Percentiles rank a stretch among this genome's conserved stretches.
phyloP scores from a whole-genome alignment of 2,797 vertebrate species.

The Odontamblyopus lacepedii region DNA sequence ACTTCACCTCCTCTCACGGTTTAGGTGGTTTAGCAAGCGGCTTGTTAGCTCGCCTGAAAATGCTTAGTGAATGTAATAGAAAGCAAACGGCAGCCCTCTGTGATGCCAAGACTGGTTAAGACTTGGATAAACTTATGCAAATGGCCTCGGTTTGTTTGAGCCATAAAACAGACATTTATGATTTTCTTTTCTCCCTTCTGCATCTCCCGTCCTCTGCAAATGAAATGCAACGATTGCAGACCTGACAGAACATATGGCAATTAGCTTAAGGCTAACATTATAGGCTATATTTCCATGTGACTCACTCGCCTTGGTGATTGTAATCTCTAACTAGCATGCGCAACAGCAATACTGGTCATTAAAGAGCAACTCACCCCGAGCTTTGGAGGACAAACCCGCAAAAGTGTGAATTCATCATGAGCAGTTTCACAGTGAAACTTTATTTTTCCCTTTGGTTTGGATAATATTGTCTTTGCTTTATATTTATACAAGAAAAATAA shows the following conservation, averaged over 20 bases:
- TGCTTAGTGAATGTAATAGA: background rate
- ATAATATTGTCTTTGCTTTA: too few relatives aligned
- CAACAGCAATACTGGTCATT: background rate
- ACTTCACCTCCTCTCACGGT: constrained; percentile 7
- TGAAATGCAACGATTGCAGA: constrained; percentile 10
- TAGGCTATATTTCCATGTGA: constrained; percentile 46
- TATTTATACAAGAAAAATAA: too few relatives aligned
- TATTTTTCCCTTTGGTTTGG: too few relatives aligned
- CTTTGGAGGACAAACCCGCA: background rate
- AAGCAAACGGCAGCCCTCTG: background rate
- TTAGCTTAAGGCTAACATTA: constrained; percentile 52
- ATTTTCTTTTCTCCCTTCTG: background rate
- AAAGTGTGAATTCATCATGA: too few relatives aligned
- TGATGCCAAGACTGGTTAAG: background rate
- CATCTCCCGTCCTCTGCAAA: background rate
- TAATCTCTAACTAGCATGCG: constrained; percentile 19
- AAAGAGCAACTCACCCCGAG: background rate
- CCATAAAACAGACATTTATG: background rate
- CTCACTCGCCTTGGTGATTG: constrained; percentile 24
- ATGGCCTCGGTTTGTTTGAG: background rate
- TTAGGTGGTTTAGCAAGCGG: background rate
- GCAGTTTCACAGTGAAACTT: background rate
- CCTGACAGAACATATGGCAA: constrained; percentile 42
- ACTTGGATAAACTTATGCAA: background rate
- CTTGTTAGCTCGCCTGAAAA: background rate